Base-by-base conservation (phyloP, 2,888 invertebrate genomes). In the Pimpla rufipes region DNA sequence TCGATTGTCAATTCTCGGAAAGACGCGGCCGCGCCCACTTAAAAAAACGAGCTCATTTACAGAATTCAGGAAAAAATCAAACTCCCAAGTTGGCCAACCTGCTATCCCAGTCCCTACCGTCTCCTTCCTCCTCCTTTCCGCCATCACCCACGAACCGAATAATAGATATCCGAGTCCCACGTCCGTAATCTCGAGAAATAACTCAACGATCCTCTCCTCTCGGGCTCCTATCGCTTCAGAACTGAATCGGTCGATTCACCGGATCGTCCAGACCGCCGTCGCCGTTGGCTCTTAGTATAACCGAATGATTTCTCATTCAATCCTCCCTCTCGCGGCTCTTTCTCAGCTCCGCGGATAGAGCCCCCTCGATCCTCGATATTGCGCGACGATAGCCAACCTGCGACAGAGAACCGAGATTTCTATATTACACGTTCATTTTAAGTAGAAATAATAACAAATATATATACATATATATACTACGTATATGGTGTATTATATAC, bases 381-480 rank as follows among this genome's bases (percentile, higher is more conserved):
- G 83, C 67, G 18, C 62, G 45, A 62, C 59, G 55, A 59, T 64
- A 62, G 55, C 29, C n/a, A 1, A 5, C 35, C 13, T 11, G 29
- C 57, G 16, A 62, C 57, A 40, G 52, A 42, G 68, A 42, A 23
- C 18, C n/a, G 52, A 23, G 59, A 74, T 70, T 57, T 47, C 59
- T 37, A 67, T 68, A 81, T 75, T 75, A 74, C 47, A 29, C 47
- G 57, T 59, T 29, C 29, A 79, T 71, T 64, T 76, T 79, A 62
- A 83, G 83, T 76, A 76, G 76, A 76, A 83, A 83, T 83, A 83
- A 83, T 75, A 83, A 83, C 83, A 79, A 76, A 79, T 50, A 59
- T 79, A 62, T 42, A 29, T 29, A 29, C 57, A n/a, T n/a, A n/a
- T 47, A 47, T 13, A 0, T 23, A n/a, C n/a, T n/a, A n/a, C n/a